Conservation (phyloP, 2,113 vertebrate genomes). For the Xenopus borealis region DNA sequence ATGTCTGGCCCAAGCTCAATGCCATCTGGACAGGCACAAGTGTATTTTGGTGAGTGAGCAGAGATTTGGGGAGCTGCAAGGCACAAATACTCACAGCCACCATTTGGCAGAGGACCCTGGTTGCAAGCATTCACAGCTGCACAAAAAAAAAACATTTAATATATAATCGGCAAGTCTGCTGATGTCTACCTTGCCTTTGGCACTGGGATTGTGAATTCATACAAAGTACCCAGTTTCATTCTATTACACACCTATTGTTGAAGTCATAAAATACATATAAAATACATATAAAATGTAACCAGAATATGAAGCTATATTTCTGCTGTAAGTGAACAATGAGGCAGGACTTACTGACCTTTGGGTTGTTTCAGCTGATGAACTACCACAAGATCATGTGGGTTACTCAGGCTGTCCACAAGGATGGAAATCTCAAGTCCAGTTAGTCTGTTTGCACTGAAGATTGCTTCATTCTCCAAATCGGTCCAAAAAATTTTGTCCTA, state of each 20-base stretch:
- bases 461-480: slow-evolving; percentile 89
- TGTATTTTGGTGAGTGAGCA: slow-evolving; percentile 88
- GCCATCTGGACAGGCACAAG: slow-evolving; percentile 89
- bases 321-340: neutral
- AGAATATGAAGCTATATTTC: too few relatives aligned
- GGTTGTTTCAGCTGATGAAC: slow-evolving; percentile 93
- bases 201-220: too few relatives aligned
- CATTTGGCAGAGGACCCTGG: slow-evolving; percentile 82
- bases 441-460: slow-evolving; percentile 90
- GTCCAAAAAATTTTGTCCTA: slow-evolving; percentile 97
- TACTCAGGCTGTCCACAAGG: slow-evolving; percentile 90
- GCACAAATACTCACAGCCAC: slow-evolving; percentile 94
- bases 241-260: too few relatives aligned
- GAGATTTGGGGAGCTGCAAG: slow-evolving; percentile 91
- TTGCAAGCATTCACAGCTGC: slow-evolving; percentile 86
- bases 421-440: slow-evolving; percentile 79
- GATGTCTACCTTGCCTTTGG: too few relatives aligned
- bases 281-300: too few relatives aligned
- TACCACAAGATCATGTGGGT: slow-evolving; percentile 91
- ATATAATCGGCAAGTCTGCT: too few relatives aligned
- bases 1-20: slow-evolving; percentile 91
- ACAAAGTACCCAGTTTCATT: too few relatives aligned
- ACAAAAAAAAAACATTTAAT: neutral
- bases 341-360: slow-evolving; percentile 67
- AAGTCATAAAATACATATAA: too few relatives aligned